A percentile compares a stretch with the other conserved stretches of the same genome.
Evolutionary conservation across 2,797 vertebrate genomes (phyloP).

Genomic region (Paguma larvata): DNA sequence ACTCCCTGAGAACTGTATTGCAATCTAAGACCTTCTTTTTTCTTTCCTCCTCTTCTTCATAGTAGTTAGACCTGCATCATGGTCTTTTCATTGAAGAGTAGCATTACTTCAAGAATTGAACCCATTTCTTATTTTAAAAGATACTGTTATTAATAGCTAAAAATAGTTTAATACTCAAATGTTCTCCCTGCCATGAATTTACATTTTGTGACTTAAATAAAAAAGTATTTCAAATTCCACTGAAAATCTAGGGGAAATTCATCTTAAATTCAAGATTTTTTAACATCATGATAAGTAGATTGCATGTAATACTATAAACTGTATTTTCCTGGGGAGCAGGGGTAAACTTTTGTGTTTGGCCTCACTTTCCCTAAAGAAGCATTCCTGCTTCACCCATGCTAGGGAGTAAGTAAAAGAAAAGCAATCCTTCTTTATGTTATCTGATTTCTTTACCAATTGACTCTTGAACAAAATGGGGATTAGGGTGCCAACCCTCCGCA

Average conservation of each 20-base stretch:
- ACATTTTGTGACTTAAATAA: background rate
- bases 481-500: background rate
- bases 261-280: background rate
- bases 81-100: background rate
- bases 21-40: background rate
- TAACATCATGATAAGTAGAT: background rate
- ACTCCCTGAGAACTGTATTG: background rate
- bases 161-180: background rate
- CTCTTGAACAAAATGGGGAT: background rate
- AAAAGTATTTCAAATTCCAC: background rate
- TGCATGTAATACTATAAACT: background rate
- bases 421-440: background rate
- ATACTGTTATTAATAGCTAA: background rate
- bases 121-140: background rate
- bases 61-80: background rate
- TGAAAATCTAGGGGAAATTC: background rate
- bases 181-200: background rate
- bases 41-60: background rate
- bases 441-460: background rate
- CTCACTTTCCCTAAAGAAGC: background rate
- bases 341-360: background rate
- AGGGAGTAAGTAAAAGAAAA: background rate
- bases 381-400: background rate
- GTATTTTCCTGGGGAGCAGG: background rate
- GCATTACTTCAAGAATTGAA: background rate